These are phyloP conservation scores for Ypsolopha scabrella DNA, from an alignment of 2,888 invertebrate genomes.

Conservation along the genomic window DNA sequence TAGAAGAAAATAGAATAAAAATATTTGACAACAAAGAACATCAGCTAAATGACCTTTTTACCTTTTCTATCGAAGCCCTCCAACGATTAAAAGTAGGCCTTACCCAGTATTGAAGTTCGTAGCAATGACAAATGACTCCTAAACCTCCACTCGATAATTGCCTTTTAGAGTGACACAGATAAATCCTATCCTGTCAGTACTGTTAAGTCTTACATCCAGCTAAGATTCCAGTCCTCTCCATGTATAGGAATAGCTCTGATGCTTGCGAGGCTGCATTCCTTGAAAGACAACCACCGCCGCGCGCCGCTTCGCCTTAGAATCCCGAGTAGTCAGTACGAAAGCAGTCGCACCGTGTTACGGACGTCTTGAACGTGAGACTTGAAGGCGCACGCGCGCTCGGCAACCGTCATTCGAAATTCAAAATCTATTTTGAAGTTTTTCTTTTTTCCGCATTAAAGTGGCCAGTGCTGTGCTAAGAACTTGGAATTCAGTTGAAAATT, in stretches of 20 bases:
- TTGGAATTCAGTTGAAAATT: constrained; percentile 29
- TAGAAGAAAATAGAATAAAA: no score
- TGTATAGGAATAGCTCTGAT: constrained; percentile 35
- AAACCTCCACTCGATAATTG: neutral
- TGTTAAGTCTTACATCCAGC: constrained; percentile 15
- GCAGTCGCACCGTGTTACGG: constrained; percentile 45
- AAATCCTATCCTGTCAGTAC: neutral
- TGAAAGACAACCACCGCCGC: constrained; percentile 28
- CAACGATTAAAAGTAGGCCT: neutral
- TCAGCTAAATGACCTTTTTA: no score
- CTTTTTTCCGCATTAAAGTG: constrained; percentile 21
- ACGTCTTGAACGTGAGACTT: constrained; percentile 23
- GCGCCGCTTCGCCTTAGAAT: constrained; percentile 21
- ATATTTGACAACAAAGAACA: no score
- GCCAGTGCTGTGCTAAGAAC: constrained; percentile 40
- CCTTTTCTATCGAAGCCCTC: no score
- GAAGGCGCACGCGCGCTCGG: constrained; percentile 27
- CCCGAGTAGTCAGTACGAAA: constrained; percentile 52
- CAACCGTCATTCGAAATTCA: constrained; percentile 20
- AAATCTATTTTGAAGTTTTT: constrained; percentile 15
- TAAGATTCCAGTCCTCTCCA: constrained; percentile 35
- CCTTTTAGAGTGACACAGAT: neutral
- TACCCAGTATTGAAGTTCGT: neutral
- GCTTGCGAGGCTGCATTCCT: constrained; percentile 57
- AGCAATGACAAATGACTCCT: neutral